Percentiles rank a stretch among this genome's conserved stretches.
phyloP scores from a whole-genome alignment of 1,140 invertebrate genomes.

The Oscheius sp. region DNA sequence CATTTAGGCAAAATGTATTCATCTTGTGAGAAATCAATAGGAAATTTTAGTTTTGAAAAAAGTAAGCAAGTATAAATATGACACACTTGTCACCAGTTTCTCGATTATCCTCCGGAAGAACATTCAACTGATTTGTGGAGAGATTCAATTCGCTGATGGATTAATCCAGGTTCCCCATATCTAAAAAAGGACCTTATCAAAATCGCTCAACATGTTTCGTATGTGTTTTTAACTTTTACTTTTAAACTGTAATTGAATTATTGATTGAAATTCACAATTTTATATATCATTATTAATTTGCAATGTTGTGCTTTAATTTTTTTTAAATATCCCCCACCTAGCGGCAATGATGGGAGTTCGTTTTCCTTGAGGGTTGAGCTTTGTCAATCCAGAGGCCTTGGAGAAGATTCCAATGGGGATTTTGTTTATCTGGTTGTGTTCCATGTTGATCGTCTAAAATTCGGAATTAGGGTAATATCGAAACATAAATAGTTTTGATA shows the following conservation, averaged over 20 bases:
- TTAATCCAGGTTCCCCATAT: constrained; percentile 86
- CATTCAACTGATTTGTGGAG: constrained; percentile 89
- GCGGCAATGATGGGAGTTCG: constrained; percentile 81
- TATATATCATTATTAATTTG: not conserved
- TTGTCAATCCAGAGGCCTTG: constrained; percentile 85
- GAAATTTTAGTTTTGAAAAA: not conserved
- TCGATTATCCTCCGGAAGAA: constrained; percentile 96
- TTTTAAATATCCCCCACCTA: constrained; percentile 66
- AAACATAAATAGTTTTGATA: no score
- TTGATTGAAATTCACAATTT: not conserved
- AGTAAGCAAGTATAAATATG: not conserved
- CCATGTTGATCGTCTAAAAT: constrained; percentile 88
- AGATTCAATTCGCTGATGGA: constrained; percentile 96
- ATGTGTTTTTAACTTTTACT: no score
- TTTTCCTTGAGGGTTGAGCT: constrained; percentile 99
- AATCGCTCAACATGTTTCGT: not conserved
- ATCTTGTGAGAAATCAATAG: no score
- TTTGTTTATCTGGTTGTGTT: constrained; percentile 93
- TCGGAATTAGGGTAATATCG: constrained; percentile 33
- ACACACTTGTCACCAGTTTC: constrained; percentile 68
- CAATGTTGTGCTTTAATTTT: not conserved
- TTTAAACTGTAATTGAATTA: no score
- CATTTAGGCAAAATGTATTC: no score
- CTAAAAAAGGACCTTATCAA: constrained; percentile 62
- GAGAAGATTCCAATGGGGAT: constrained; percentile 87